phyloP scores from a whole-genome alignment of 2,797 vertebrate species.

The Phrynocephalus guinanensis region DNA sequence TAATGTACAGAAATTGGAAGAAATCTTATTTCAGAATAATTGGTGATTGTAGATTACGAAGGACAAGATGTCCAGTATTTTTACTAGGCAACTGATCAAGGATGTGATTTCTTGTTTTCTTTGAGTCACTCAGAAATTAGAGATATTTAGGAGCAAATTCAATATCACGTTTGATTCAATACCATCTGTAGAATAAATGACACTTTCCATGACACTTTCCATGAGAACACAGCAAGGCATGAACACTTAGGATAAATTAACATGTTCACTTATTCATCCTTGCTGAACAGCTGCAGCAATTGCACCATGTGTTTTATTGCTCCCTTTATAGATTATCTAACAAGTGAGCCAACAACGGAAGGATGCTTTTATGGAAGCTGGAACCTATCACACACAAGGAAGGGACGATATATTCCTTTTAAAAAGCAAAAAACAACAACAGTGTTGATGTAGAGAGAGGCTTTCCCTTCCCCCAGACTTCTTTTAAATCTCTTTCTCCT shows the following conservation, averaged over 20 bases:
- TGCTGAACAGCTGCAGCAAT: slow-evolving; percentile 69
- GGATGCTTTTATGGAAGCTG: slow-evolving; percentile 67
- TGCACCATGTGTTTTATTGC: slow-evolving; percentile 71
- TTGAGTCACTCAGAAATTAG: slow-evolving; percentile 3
- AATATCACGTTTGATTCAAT: background rate
- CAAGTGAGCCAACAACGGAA: slow-evolving; percentile 69
- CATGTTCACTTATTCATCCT: slow-evolving; percentile 70
- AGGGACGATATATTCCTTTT: slow-evolving; percentile 33
- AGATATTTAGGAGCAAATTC: background rate
- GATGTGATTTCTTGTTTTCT: background rate
- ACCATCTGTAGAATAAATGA: slow-evolving; percentile 45
- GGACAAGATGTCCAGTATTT: background rate
- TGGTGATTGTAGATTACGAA: background rate
- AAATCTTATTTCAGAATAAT: background rate
- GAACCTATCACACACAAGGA: slow-evolving; percentile 67
- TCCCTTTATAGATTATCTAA: slow-evolving; percentile 72
- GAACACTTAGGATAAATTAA: slow-evolving; percentile 75
- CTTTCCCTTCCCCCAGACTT: background rate
- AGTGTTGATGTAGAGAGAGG: background rate
- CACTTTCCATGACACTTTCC: slow-evolving; percentile 53
- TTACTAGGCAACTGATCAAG: background rate
- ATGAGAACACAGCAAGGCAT: slow-evolving; percentile 57
- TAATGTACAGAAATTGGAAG: no score
- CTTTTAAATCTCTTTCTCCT: background rate
- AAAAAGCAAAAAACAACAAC: slow-evolving; percentile 57